phyloP scores from a whole-genome alignment of 2,888 invertebrate species.

The Anaspis maculata region DNA sequence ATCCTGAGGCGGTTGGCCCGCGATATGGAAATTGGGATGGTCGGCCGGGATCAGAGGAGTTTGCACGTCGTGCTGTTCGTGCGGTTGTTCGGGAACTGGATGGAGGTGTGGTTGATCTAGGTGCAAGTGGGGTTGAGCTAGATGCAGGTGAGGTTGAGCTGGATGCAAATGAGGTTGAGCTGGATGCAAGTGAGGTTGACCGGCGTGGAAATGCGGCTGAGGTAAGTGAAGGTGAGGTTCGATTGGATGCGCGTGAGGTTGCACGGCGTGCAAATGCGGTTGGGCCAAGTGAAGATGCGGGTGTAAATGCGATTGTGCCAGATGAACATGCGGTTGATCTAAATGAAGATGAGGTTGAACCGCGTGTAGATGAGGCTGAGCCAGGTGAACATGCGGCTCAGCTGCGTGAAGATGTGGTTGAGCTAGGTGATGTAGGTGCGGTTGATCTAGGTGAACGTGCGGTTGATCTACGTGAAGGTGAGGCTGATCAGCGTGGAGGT shows the following conservation, averaged over 20 bases:
- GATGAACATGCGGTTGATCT: constrained; percentile 7
- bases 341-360: constrained; percentile 10
- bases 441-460: constrained; percentile 4
- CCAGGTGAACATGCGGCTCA: constrained; percentile 6
- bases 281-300: constrained; percentile 13
- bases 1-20: constrained; percentile 7
- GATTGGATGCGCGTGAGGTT: constrained; percentile 8
- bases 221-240: constrained; percentile 8
- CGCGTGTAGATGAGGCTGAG: constrained; percentile 3
- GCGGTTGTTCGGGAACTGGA: constrained; percentile 6
- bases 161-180: constrained; percentile 10
- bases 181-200: constrained; percentile 5
- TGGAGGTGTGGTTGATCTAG: constrained; percentile 8
- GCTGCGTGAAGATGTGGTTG: constrained; percentile 8
- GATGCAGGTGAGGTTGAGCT: constrained; percentile 12
- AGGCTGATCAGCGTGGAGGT: constrained; percentile 10
- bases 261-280: constrained; percentile 5
- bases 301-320: constrained; percentile 19
- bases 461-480: constrained; percentile 1
- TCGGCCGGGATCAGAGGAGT: constrained; percentile 13
- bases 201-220: constrained; percentile 1
- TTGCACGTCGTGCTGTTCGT: constrained; percentile 17
- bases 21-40: constrained; percentile 8
- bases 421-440: constrained; percentile 3
- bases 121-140: constrained; percentile 7